phyloP scores from a whole-genome alignment of 2,888 invertebrate species.

The Belgica antarctica region DNA sequence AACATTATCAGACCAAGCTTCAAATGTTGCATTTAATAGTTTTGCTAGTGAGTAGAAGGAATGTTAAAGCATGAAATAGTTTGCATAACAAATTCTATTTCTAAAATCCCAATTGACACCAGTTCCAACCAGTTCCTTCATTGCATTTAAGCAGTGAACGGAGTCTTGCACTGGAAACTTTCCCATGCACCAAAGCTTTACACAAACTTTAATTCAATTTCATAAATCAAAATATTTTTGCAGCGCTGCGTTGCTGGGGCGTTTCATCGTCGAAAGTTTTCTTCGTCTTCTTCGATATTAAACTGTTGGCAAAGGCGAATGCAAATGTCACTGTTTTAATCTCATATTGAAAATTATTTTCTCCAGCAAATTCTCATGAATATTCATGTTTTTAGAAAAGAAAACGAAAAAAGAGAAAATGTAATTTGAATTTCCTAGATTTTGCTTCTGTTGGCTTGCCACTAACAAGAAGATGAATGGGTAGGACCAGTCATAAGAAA shows the following conservation, averaged over 20 bases:
- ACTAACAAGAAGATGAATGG: constrained; percentile 10
- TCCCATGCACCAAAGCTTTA: background rate
- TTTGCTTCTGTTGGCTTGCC: background rate
- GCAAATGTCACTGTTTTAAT: constrained; percentile 20
- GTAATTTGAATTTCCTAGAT: background rate
- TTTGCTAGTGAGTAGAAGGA: too few species aligned
- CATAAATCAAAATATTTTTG: constrained; percentile 15
- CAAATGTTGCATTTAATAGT: too few species aligned
- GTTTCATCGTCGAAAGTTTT: background rate
- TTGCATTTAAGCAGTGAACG: too few species aligned
- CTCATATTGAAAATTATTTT: constrained; percentile 32
- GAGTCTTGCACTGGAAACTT: too few species aligned
- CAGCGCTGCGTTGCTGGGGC: background rate
- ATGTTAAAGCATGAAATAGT: too few species aligned
- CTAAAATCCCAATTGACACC: too few species aligned
- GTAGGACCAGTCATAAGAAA: background rate
- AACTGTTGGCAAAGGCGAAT: constrained; percentile 7
- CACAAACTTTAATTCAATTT: constrained; percentile 8
- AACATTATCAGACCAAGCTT: too few species aligned
- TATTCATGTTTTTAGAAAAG: constrained; percentile 27
- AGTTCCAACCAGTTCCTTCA: too few species aligned
- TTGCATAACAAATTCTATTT: constrained; percentile 1
- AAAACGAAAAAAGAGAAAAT: background rate
- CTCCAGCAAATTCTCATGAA: constrained; percentile 31
- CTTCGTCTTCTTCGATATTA: background rate